Conservation (phyloP, 2,797 vertebrate species). For the Sebastiscus albofasciatus region DNA sequence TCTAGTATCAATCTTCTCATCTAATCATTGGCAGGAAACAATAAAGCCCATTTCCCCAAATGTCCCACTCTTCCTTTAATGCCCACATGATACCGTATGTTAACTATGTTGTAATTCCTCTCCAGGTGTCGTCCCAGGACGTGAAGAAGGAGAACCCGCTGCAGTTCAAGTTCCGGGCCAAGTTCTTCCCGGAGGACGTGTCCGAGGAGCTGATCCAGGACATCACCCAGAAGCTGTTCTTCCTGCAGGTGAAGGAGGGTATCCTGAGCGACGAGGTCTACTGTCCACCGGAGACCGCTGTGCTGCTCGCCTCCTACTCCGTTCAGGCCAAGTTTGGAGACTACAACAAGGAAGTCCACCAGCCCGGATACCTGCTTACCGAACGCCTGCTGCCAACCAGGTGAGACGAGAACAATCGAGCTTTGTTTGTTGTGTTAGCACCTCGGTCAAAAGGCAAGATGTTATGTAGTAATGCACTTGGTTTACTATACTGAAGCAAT, state of each 20-base stretch:
- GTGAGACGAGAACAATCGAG: conserved; percentile 73
- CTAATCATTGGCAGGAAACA: neutral
- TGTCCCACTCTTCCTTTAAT: neutral
- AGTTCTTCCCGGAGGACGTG: conserved; percentile 97
- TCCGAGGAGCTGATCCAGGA: conserved; percentile 97
- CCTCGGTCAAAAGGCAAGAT: neutral
- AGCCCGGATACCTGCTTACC: conserved; percentile 89
- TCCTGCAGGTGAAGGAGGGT: conserved; percentile 95
- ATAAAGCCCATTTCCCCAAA: neutral
- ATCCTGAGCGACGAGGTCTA: conserved; percentile 95
- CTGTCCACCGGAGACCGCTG: conserved; percentile 96
- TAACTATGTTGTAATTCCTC: neutral
- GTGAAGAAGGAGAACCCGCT: conserved; percentile 94
- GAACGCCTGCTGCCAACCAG: conserved; percentile 93
- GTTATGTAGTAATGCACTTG: neutral
- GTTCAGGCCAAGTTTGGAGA: conserved; percentile 97
- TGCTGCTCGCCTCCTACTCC: conserved; percentile 95
- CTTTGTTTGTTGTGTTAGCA: neutral
- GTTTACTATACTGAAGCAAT: neutral
- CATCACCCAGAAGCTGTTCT: conserved; percentile 97
- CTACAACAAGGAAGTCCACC: conserved; percentile 89
- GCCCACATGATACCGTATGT: neutral
- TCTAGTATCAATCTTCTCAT: neutral
- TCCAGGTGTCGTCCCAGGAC: conserved; percentile 93
- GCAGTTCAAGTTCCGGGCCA: conserved; percentile 95